A percentile compares a stretch with the other conserved stretches of the same genome.
Conservation (phyloP, 2,888 invertebrate genomes). For the Tromatobia lineatoria region DNA sequence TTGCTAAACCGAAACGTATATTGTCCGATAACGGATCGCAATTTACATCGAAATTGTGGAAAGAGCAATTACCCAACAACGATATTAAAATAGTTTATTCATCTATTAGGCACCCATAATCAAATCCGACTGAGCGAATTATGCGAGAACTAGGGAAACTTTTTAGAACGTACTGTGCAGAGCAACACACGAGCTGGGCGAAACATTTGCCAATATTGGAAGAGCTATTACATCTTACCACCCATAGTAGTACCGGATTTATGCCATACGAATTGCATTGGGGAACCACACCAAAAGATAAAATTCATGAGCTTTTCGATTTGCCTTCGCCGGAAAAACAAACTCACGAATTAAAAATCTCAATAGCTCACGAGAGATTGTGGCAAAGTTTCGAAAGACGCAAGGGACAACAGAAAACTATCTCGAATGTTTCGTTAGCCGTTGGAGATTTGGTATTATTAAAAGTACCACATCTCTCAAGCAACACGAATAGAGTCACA, state of each 20-base stretch:
- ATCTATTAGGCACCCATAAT: conserved; percentile 40
- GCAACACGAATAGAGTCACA: conserved; percentile 17
- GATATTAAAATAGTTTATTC: conserved; percentile 32
- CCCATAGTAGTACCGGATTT: background rate
- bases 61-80: background rate
- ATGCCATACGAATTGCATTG: conserved; percentile 21
- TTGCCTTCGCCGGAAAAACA: background rate
- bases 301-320: background rate
- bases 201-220: conserved; percentile 7
- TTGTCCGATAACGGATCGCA: conserved; percentile 7
- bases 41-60: conserved; percentile 2
- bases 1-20: background rate
- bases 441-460: conserved; percentile 46
- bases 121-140: conserved; percentile 32
- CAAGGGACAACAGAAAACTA: background rate
- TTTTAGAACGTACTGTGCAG: conserved; percentile 39
- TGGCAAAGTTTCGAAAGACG: background rate
- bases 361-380: background rate
- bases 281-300: background rate
- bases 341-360: background rate
- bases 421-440: background rate
- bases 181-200: conserved; percentile 43
- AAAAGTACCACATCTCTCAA: conserved; percentile 42
- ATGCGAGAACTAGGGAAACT: conserved; percentile 46
- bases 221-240: conserved; percentile 1